These are phyloP conservation scores for Pangasius sanitwongsei DNA, from an alignment of 2,797 vertebrate species.

Conservation along the genomic window DNA sequence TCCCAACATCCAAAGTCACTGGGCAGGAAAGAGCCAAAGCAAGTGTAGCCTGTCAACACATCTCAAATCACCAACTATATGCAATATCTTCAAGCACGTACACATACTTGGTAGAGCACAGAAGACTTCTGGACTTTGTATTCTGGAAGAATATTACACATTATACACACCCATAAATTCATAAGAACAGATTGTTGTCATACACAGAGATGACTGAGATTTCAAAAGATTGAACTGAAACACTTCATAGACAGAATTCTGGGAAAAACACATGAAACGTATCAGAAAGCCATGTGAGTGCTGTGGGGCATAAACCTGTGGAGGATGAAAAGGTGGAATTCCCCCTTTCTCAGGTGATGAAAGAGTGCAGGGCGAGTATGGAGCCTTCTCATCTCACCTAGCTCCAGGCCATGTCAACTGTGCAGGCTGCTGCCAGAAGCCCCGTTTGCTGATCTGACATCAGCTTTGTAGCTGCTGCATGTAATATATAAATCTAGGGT, in stretches of 20 bases:
- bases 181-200: neutral
- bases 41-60: conserved; percentile 18
- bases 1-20: neutral
- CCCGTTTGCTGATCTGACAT: conserved; percentile 32
- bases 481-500: neutral
- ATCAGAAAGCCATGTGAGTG: conserved; percentile 53
- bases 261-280: conserved; percentile 31
- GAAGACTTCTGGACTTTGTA: neutral
- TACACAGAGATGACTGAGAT: neutral
- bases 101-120: neutral
- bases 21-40: neutral
- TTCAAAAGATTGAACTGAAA: conserved; percentile 14
- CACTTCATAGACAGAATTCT: conserved; percentile 11
- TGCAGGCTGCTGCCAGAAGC: conserved; percentile 16
- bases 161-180: conserved; percentile 6
- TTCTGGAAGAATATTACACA: conserved; percentile 11
- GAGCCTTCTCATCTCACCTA: conserved; percentile 37
- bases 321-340: conserved; percentile 63
- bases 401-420: conserved; percentile 40
- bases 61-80: conserved; percentile 17
- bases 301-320: conserved; percentile 62
- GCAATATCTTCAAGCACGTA: neutral
- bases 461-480: conserved; percentile 21
- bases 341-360: conserved; percentile 55
- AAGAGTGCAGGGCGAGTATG: conserved; percentile 56